phyloP scores from a whole-genome alignment of 92 coral and sea anemone genomes.

The Pocillopora grandis region DNA sequence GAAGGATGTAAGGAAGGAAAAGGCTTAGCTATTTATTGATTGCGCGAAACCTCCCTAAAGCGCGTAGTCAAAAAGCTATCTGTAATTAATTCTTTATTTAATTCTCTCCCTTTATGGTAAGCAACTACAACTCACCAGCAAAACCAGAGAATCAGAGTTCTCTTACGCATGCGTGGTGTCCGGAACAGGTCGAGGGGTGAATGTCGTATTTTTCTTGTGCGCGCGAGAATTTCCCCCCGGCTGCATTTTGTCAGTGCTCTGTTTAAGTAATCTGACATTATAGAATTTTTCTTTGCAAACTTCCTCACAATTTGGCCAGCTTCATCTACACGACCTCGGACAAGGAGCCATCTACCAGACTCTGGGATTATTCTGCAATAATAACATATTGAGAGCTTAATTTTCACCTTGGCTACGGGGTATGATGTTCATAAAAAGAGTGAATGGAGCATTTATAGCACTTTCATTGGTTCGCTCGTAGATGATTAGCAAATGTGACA shows the following conservation, averaged over 20 bases:
- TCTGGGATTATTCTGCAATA: slow-evolving; percentile 39
- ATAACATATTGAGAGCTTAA: background rate
- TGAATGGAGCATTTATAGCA: too few species aligned
- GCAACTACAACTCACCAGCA: background rate
- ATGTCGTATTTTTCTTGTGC: background rate
- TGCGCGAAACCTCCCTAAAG: too few species aligned
- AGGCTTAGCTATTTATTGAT: too few species aligned
- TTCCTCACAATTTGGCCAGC: slow-evolving; percentile 41
- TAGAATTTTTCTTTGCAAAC: slow-evolving; percentile 21
- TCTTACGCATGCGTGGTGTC: slow-evolving; percentile 31
- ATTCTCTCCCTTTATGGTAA: too few species aligned
- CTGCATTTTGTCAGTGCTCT: slow-evolving; percentile 28
- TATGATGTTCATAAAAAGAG: background rate
- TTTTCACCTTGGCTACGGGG: background rate
- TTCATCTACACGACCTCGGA: slow-evolving; percentile 42
- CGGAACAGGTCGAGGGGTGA: slow-evolving; percentile 47
- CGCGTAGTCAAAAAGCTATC: too few species aligned
- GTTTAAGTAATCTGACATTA: slow-evolving; percentile 14
- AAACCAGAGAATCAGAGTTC: slow-evolving; percentile 23
- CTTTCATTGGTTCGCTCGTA: too few species aligned
- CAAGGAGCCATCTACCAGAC: slow-evolving; percentile 68
- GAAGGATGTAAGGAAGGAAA: too few species aligned
- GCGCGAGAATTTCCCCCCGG: background rate
- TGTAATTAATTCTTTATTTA: too few species aligned
- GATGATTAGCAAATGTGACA: too few species aligned